Base-by-base conservation (phyloP, 2,113 vertebrate genomes). In the Xenopus borealis region DNA sequence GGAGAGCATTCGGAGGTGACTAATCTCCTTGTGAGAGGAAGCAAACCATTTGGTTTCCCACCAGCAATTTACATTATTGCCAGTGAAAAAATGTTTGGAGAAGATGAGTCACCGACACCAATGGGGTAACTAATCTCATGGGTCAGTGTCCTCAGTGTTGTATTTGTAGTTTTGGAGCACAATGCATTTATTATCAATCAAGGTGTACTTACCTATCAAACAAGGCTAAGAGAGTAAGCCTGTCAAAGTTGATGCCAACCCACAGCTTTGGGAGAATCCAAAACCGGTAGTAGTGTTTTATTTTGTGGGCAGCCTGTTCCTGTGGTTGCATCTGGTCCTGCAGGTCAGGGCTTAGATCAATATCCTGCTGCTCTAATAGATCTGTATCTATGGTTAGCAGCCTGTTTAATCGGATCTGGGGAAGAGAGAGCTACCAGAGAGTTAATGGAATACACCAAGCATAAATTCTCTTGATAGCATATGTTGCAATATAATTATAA, bases 231-330 rank as follows among this genome's bases (percentile, higher is more conserved):
- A 99, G 93, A 12, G 97, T 98, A 82, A 99, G 95, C 85, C 97
- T 92, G 89, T 99, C 95, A 83, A 98, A 99, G 90, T 95, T 94
- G 83, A 99, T 91, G 68, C 96, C 94, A 62, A 99, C 94, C 97
- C 97, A 98, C 19, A 98, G 83, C 78, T 95, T 94, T 10, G 97
- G 97, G 66, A 99, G 87, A 62, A 99, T 92, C 95, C 96, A 97
- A 83, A 99, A 90, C 71, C 96, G 94, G 76, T 99, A 99, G 85
- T 98, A 98, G 87, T 98, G 96, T 83, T 94, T 94, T 77, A 92
- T 88, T 84, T 98, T 98, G 80, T 89, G 92, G 19, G 92, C 84
- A 80, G 88, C 90, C 57, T 94, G 93, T 75, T 95, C 94, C 55
- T 88, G 89, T 82, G 93, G 91, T 72, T 93, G 89, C 0, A 95